phyloP scores from a whole-genome alignment of 1,140 invertebrate genomes.

The Drosophila elegans region DNA sequence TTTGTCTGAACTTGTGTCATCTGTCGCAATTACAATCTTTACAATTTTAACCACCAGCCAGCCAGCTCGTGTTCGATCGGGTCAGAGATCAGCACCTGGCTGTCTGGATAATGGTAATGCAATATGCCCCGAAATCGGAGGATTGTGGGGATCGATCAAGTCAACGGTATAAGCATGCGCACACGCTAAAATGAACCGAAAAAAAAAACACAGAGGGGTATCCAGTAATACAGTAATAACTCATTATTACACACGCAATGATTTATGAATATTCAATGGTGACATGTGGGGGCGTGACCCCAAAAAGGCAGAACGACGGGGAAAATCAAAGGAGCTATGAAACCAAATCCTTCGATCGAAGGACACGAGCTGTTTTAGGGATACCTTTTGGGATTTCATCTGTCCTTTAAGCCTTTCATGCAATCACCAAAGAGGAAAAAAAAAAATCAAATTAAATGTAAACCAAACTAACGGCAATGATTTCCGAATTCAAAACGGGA shows the following conservation, averaged over 20 bases:
- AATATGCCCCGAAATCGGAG: constrained; percentile 34
- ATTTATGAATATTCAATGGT: constrained; percentile 80
- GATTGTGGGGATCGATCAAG: not conserved
- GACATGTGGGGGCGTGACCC: constrained; percentile 58
- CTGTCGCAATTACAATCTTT: constrained; percentile 12
- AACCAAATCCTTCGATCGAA: constrained; percentile 53
- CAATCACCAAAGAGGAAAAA: not conserved
- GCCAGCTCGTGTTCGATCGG: constrained; percentile 12
- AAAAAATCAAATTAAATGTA: not conserved
- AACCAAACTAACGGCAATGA: constrained; percentile 7
- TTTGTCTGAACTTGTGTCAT: not conserved
- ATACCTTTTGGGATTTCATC: constrained; percentile 15
- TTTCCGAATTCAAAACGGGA: constrained; percentile 17
- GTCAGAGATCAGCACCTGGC: constrained; percentile 19
- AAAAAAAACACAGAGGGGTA: too few relatives aligned
- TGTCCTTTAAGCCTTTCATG: constrained; percentile 50
- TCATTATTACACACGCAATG: constrained; percentile 69
- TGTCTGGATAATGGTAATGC: constrained; percentile 35
- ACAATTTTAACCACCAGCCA: not conserved
- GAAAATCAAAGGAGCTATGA: constrained; percentile 34
- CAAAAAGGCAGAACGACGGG: constrained; percentile 17
- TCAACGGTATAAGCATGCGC: constrained; percentile 17
- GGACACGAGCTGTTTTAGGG: constrained; percentile 8
- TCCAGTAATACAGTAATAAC: constrained; percentile 54
- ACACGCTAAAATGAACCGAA: constrained; percentile 43